These are phyloP conservation scores for Auanema freiburgensis DNA, from an alignment of 2,888 invertebrate species.

Conservation along the genomic window DNA sequence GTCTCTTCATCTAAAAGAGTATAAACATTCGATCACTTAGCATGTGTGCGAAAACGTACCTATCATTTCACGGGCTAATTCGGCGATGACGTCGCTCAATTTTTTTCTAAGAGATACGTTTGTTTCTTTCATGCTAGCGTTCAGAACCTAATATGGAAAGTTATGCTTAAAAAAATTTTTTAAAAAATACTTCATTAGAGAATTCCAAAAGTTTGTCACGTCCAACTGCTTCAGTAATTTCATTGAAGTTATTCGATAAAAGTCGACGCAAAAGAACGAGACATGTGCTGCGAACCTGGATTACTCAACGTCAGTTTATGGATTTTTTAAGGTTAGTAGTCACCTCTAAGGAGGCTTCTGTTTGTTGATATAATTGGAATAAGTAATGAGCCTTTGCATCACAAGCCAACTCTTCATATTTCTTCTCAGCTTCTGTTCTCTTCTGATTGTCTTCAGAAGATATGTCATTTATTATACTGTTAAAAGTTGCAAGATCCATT, in stretches of 20 bases:
- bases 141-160: constrained; percentile 74
- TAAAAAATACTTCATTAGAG: constrained; percentile 12
- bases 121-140: constrained; percentile 78
- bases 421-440: constrained; percentile 17
- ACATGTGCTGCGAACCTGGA: constrained; percentile 81
- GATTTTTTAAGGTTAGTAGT: not conserved
- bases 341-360: constrained; percentile 25
- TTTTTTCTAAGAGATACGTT: constrained; percentile 73
- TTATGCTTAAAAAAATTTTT: too few species aligned
- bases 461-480: too few species aligned
- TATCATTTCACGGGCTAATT: constrained; percentile 72
- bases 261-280: constrained; percentile 84
- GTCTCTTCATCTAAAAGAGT: constrained; percentile 45
- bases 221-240: constrained; percentile 12
- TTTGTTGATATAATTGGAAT: constrained; percentile 41
- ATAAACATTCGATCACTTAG: constrained; percentile 1
- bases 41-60: constrained; percentile 46
- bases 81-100: constrained; percentile 30
- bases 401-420: constrained; percentile 19
- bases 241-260: constrained; percentile 18
- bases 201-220: constrained; percentile 2
- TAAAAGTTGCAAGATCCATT: too few species aligned
- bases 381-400: constrained; percentile 25
- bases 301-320: not conserved
- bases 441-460: too few species aligned